Base-by-base conservation (phyloP, 2,888 invertebrate species). In the Achlya flavicornis region DNA sequence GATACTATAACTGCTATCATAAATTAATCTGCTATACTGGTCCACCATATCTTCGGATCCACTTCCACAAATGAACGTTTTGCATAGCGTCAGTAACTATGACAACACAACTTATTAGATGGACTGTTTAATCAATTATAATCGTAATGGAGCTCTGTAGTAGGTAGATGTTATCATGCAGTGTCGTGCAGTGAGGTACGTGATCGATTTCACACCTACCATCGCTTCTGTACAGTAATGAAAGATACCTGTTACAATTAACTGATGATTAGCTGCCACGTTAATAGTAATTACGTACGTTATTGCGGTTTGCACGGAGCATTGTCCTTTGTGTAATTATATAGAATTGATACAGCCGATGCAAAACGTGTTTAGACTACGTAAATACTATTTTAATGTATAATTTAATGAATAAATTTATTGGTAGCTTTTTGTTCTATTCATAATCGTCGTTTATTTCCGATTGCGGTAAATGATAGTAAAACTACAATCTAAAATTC, bases 131-230 rank as follows among this genome's bases (percentile, higher is more conserved):
- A 61, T 64, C 63, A 43, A 63, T 61, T 53, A 26, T 58, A 61
- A 62, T 64, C 26, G 48, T 58, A 61, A 59, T 61, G 61, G 62
- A 60, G 14, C 53, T 14, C n/a, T 53, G 53, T 19, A 19, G 53
- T 53, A 6, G 53, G 53, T 53, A 6, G 53, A 53, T 53, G 19
- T 53, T 53, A 53, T 53, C 19, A 53, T 53, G 19, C 53, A 53
- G 53, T 53, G 53, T 53, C 53, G 68, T 66, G 62, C 66, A 59
- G 14, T 60, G 67, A 64, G 63, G 67, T 75, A 77, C 73, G 76
- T 75, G 76, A 69, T 75, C 75, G 68, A 69, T 71, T 75, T 74
- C 72, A 71, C 75, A 73, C 72, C 68, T 66, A 67, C 68, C 58
- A 65, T 19, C 19, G 53, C n/a, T 53, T 57, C 58, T 11, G 14